A percentile compares a stretch with the other conserved stretches of the same genome.
These are phyloP conservation scores for Mylabris sibirica DNA, from an alignment of 2,888 invertebrate species.

Conservation along the genomic window DNA sequence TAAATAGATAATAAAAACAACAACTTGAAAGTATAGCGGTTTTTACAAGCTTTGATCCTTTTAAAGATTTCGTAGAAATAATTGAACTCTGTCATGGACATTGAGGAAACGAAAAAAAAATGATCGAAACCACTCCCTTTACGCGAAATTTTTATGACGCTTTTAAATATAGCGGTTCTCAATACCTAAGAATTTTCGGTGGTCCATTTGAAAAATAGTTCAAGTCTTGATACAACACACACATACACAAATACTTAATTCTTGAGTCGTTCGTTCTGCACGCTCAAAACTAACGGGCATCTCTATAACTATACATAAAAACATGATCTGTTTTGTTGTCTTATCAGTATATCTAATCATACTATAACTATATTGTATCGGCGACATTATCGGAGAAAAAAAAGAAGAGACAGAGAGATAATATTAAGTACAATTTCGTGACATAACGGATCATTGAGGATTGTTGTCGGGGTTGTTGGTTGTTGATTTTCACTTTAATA, in stretches of 20 bases:
- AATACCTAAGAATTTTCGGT: not conserved
- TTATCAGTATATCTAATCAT: constrained; percentile 44
- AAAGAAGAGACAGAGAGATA: too few species aligned
- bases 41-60: not conserved
- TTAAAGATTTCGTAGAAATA: not conserved
- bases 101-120: not conserved
- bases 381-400: constrained; percentile 44
- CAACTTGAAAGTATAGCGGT: constrained; percentile 7
- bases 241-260: not conserved
- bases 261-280: not conserved
- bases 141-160: not conserved
- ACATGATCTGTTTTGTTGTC: constrained; percentile 21
- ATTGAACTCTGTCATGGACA: constrained; percentile 5
- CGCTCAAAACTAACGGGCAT: constrained; percentile 1
- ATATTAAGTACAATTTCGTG: constrained; percentile 49
- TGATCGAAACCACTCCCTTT: not conserved
- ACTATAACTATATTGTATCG: too few species aligned
- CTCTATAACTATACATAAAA: not conserved
- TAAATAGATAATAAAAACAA: constrained; percentile 10
- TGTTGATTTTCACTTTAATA: constrained; percentile 37
- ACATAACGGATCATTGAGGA: constrained; percentile 47
- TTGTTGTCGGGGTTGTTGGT: constrained; percentile 36
- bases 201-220: not conserved
- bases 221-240: not conserved
- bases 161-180: not conserved